These are phyloP conservation scores for Hucho hucho DNA, from an alignment of 2,113 vertebrate genomes.

Conservation along the genomic window DNA sequence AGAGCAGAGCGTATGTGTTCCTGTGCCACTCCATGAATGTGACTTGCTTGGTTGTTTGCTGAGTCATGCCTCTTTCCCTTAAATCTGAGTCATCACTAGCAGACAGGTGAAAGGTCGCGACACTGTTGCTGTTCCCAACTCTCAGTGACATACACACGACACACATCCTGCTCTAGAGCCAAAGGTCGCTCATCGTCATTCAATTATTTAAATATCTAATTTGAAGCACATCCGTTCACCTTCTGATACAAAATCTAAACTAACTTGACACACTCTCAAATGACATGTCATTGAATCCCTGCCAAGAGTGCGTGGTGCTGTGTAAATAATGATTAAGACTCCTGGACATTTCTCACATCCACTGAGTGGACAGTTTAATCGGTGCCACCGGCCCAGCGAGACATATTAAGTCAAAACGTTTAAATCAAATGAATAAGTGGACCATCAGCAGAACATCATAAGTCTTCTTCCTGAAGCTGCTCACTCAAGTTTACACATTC, in stretches of 20 bases:
- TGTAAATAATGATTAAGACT: neutral
- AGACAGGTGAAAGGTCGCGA: neutral
- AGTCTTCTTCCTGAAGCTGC: constrained; percentile 21
- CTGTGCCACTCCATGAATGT: neutral
- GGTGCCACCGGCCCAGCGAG: too few relatives aligned
- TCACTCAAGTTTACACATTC: constrained; percentile 34
- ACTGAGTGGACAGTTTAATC: neutral
- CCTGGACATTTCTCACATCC: too few relatives aligned
- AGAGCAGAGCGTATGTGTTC: neutral
- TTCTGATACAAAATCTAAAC: too few relatives aligned
- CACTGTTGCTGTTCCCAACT: neutral
- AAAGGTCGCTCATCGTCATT: too few relatives aligned
- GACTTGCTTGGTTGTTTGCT: neutral
- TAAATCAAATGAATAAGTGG: constrained; percentile 16
- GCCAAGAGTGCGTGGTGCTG: neutral
- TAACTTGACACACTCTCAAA: neutral
- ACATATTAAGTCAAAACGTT: too few relatives aligned
- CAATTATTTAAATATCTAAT: too few relatives aligned
- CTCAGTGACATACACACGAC: too few relatives aligned
- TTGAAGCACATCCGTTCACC: too few relatives aligned
- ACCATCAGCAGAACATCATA: constrained; percentile 23
- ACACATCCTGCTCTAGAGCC: neutral
- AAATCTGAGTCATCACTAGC: neutral
- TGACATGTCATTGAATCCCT: constrained; percentile 1
- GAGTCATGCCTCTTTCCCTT: neutral